A percentile compares a stretch with the other conserved stretches of the same genome.
These are phyloP conservation scores for Porites divaricata DNA, from an alignment of 92 coral and sea anemone genomes.

Conservation along the genomic window DNA sequence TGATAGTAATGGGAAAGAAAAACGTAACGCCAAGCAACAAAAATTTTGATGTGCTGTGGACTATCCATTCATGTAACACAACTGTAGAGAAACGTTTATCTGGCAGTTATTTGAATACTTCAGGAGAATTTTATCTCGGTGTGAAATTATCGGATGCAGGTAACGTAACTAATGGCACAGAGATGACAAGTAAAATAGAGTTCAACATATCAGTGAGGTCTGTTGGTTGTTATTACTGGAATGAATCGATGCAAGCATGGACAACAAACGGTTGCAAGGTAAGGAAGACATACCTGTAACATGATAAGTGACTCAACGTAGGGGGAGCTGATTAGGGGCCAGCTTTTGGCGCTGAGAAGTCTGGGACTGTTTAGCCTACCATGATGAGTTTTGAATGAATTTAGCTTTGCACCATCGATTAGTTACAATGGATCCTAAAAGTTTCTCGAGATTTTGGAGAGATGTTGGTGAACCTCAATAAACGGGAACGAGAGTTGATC, in stretches of 20 bases:
- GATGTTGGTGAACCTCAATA: too few species aligned
- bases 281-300: neutral
- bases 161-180: conserved; percentile 35
- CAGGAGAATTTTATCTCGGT: conserved; percentile 60
- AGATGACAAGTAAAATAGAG: conserved; percentile 3
- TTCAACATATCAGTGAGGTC: conserved; percentile 55
- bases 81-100: conserved; percentile 46
- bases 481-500: too few species aligned
- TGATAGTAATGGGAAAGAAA: conserved; percentile 32
- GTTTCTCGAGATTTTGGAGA: too few species aligned
- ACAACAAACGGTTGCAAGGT: conserved; percentile 82
- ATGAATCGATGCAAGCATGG: conserved; percentile 62
- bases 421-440: too few species aligned
- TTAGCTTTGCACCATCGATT: too few species aligned
- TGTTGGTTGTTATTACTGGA: conserved; percentile 81
- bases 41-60: conserved; percentile 55
- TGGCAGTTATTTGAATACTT: conserved; percentile 41
- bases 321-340: neutral
- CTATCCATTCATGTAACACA: conserved; percentile 29
- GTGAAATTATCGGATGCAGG: conserved; percentile 21
- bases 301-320: neutral
- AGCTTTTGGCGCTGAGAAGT: too few species aligned
- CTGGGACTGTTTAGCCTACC: too few species aligned
- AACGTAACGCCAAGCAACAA: conserved; percentile 32
- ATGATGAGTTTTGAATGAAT: too few species aligned